Conservation (phyloP, 2,888 invertebrate genomes). For the Drosophila mayaguana region DNA sequence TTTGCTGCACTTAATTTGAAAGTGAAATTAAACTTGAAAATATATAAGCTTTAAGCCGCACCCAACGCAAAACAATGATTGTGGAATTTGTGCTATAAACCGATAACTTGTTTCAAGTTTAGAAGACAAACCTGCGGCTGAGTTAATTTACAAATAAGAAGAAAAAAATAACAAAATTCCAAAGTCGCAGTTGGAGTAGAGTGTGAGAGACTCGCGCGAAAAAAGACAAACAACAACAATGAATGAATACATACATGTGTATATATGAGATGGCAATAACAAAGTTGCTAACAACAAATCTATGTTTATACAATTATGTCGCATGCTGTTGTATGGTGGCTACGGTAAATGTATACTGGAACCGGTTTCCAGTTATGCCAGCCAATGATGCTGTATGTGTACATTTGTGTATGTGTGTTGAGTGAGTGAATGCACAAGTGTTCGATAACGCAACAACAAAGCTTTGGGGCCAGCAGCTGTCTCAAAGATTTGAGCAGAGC, state of each 20-base stretch:
- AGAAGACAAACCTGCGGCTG: constrained; percentile 54
- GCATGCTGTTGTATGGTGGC: constrained; percentile 42
- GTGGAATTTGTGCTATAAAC: constrained; percentile 53
- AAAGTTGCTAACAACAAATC: constrained; percentile 26
- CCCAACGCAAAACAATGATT: constrained; percentile 47
- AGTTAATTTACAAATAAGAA: constrained; percentile 13
- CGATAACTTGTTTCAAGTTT: constrained; percentile 63
- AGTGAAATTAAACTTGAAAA: constrained; percentile 57
- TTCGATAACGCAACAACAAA: constrained; percentile 25
- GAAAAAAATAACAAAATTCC: constrained; percentile 48
- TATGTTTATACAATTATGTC: constrained; percentile 66
- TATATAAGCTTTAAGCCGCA: constrained; percentile 34
- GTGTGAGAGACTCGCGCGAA: constrained; percentile 59
- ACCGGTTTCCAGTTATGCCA: constrained; percentile 68
- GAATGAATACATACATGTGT: constrained; percentile 10
- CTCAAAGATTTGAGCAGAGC: constrained; percentile 32
- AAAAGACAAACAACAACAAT: constrained; percentile 46
- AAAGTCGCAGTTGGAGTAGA: constrained; percentile 51
- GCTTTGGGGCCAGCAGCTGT: constrained; percentile 40
- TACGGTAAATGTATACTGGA: constrained; percentile 59
- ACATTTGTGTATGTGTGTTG: constrained; percentile 5
- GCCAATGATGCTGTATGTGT: constrained; percentile 62
- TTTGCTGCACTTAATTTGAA: constrained; percentile 36
- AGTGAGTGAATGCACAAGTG: constrained; percentile 20
- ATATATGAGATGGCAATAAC: constrained; percentile 39